phyloP scores from a whole-genome alignment of 2,888 invertebrate genomes.

The Drosophila kuntzei region DNA sequence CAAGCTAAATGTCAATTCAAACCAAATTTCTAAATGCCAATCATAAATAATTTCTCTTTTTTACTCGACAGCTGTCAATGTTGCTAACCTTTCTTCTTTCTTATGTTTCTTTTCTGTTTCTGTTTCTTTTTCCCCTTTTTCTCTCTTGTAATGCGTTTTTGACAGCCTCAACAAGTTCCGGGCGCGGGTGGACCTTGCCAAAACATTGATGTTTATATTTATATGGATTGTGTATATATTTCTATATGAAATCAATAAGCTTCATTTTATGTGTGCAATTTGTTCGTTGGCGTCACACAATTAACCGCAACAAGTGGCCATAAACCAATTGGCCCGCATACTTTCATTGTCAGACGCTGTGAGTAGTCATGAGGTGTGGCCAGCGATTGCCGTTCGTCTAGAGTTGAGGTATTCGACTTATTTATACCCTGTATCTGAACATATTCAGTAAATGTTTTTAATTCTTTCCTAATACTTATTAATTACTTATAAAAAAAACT shows the following conservation, averaged over 20 bases:
- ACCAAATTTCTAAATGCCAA: conserved; percentile 80
- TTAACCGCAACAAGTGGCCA: conserved; percentile 78
- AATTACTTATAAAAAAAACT: no score
- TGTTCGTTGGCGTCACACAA: conserved; percentile 64
- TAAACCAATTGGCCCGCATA: conserved; percentile 58
- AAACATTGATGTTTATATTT: conserved; percentile 23
- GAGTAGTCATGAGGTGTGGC: conserved; percentile 62
- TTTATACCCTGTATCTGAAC: conserved; percentile 21
- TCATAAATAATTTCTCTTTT: conserved; percentile 80
- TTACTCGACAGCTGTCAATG: conserved; percentile 59
- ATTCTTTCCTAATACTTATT: neutral
- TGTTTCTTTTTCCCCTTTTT: conserved; percentile 5
- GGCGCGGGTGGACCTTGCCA: conserved; percentile 40
- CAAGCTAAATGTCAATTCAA: conserved; percentile 65
- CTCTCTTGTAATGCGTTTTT: conserved; percentile 60
- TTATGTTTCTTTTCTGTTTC: conserved; percentile 6
- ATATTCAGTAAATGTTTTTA: neutral
- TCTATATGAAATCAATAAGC: conserved; percentile 65
- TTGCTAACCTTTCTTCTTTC: conserved; percentile 22
- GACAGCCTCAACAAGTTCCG: conserved; percentile 58
- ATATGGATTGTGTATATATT: conserved; percentile 38
- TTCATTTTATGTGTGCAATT: conserved; percentile 54
- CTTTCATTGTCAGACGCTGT: conserved; percentile 54
- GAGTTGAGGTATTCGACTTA: neutral
- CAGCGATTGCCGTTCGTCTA: neutral